These are phyloP conservation scores for Spizaetus ornatus DNA, from an alignment of 2,113 vertebrate genomes.

Conservation along the genomic window DNA sequence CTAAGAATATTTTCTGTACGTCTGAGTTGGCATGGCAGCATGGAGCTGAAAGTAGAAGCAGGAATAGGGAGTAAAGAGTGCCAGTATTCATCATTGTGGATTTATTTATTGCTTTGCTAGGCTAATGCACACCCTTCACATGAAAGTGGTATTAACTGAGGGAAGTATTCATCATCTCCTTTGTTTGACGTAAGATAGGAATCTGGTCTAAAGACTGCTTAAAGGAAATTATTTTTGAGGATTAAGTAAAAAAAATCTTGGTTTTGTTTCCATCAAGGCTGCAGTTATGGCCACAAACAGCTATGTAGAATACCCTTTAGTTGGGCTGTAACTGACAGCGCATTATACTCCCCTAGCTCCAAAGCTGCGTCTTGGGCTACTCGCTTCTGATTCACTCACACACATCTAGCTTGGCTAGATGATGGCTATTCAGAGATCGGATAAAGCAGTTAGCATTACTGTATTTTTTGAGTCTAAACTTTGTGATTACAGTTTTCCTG, in stretches of 20 bases:
- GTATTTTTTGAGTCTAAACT: conserved; percentile 31
- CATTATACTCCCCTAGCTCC: background rate
- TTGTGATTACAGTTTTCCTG: conserved; percentile 57
- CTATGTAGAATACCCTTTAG: conserved; percentile 16
- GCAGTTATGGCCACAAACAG: conserved; percentile 8
- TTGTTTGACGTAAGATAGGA: conserved; percentile 6
- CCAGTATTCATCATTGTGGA: background rate
- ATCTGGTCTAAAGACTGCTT: conserved; percentile 4
- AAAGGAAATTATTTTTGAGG: conserved; percentile 40
- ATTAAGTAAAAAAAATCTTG: background rate
- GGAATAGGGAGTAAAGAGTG: background rate
- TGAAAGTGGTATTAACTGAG: conserved; percentile 21
- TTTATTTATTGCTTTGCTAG: conserved; percentile 12
- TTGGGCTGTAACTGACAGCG: background rate
- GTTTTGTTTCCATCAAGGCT: conserved; percentile 16
- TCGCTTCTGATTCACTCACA: background rate
- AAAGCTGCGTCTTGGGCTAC: background rate
- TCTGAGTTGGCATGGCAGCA: background rate
- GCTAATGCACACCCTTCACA: background rate
- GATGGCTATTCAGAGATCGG: conserved; percentile 30
- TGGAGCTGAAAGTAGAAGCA: background rate
- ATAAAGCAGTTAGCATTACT: conserved; percentile 5
- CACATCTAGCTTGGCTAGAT: background rate
- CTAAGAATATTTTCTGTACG: background rate
- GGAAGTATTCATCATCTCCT: conserved; percentile 1